Evolutionary conservation across 2,888 invertebrate genomes (phyloP), one percentile per base, ranked within the genome.

Genomic region (Pocota personata): DNA sequence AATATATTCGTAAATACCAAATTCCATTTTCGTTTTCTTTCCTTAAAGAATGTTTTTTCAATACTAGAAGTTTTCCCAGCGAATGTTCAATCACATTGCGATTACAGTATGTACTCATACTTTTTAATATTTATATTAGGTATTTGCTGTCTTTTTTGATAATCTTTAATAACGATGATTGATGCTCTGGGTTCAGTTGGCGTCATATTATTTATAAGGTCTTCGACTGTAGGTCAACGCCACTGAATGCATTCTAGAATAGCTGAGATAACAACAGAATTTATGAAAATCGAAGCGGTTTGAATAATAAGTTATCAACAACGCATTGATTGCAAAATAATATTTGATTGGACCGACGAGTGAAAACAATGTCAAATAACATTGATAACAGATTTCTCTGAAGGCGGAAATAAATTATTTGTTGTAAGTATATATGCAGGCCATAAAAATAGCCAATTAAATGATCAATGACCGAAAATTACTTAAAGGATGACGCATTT

Each of bases 211-310:
- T 52, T 16, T 14, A 1, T 6, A 43, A 35, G 30, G 12, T 43
- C 62, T 50, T 66, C 35, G 21, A 66, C 27, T n/a, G 12, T 1
- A 37, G 67, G 27, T 76, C 76, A 67, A 37, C 24, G 48, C 37
- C 6, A 66, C 27, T 75, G 12, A 14, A 52, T 2, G 30, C 62
- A 21, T 32, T 52, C 30, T 43, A 50, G 62, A 43, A 62, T 64
- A 32, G 21, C 21, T 55, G 12, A n/a, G 64, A 67, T 76, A 76
- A 50, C 27, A 12, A 32, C 6, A 30, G 14, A n/a, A 7, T 27
- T 24, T n/a, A 30, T 52, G 1, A 10, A 8, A 5, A 10, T 62
- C 24, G 16, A 27, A 35, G 8, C 24, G 14, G 2, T 10, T 66
- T 35, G 5, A 40, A 55, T 55, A 35, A 58, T 3, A 8, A 24